Evolutionary conservation across 2,797 vertebrate genomes (phyloP).

Genomic region (Pseudomugil tenellus): DNA sequence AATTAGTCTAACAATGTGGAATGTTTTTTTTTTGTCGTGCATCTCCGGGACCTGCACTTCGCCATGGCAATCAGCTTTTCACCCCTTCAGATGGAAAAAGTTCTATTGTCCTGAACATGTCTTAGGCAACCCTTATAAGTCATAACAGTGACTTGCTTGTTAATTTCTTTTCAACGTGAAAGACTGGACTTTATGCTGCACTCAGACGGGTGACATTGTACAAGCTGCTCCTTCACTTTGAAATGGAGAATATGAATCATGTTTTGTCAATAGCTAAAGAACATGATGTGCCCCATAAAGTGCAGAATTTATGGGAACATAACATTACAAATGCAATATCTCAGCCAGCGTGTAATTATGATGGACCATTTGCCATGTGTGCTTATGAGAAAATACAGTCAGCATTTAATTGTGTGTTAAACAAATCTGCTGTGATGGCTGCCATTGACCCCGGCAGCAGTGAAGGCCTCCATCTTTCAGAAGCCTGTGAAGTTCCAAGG

Average conservation of each 20-base stretch:
- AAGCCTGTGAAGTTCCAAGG: constrained; percentile 56
- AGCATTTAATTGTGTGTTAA: constrained; percentile 64
- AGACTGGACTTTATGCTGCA: constrained; percentile 11
- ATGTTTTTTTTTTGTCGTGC: not conserved
- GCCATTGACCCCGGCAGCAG: constrained; percentile 29
- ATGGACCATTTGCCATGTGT: constrained; percentile 59
- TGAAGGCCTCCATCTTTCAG: constrained; percentile 36
- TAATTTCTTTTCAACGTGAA: constrained; percentile 1
- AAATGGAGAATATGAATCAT: constrained; percentile 31
- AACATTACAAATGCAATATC: constrained; percentile 55
- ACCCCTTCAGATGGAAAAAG: not conserved
- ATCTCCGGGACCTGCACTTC: not conserved
- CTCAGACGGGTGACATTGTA: constrained; percentile 21
- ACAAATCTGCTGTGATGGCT: constrained; percentile 41
- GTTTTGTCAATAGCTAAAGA: constrained; percentile 55
- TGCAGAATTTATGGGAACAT: constrained; percentile 63
- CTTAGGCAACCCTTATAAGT: constrained; percentile 1
- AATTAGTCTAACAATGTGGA: not conserved
- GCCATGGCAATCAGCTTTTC: not conserved
- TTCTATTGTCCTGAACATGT: not conserved
- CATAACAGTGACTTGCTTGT: constrained; percentile 3
- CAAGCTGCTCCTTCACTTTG: constrained; percentile 24
- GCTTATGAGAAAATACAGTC: constrained; percentile 50
- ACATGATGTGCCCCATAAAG: constrained; percentile 65
- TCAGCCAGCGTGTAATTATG: constrained; percentile 68